These are phyloP conservation scores for Chironomus tepperi DNA, from an alignment of 1,140 invertebrate species.

Conservation along the genomic window DNA sequence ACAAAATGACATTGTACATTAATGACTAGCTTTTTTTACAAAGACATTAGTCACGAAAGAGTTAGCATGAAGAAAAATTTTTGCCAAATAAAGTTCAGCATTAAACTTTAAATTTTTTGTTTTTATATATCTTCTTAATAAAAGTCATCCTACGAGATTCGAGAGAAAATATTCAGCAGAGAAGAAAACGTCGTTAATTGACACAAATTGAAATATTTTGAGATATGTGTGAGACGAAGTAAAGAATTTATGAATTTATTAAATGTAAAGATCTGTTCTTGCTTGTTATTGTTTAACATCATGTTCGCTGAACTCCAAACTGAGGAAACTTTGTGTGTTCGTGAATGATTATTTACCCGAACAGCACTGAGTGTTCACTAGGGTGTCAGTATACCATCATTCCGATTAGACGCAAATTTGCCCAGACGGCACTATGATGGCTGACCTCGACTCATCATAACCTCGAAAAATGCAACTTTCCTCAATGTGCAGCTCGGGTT, in stretches of 20 bases:
- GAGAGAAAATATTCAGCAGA: neutral
- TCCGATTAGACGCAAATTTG: too few relatives aligned
- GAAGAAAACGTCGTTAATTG: conserved; percentile 2
- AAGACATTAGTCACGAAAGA: neutral
- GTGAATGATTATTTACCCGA: too few relatives aligned
- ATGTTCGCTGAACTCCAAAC: too few relatives aligned
- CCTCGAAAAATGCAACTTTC: too few relatives aligned
- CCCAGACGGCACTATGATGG: too few relatives aligned
- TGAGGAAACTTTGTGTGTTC: too few relatives aligned
- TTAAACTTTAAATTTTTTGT: neutral
- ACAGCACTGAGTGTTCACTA: too few relatives aligned
- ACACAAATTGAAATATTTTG: conserved; percentile 1
- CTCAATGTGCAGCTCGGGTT: too few relatives aligned
- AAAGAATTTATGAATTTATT: neutral
- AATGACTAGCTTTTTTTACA: neutral
- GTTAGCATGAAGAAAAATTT: too few relatives aligned
- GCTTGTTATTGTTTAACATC: too few relatives aligned
- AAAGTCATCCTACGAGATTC: neutral
- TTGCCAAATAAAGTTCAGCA: conserved; percentile 4
- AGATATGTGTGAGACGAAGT: neutral
- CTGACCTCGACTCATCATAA: too few relatives aligned
- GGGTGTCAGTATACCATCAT: too few relatives aligned
- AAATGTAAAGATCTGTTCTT: neutral
- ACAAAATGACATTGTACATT: neutral
- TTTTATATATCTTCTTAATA: conserved; percentile 9